Percentiles rank a stretch among this genome's conserved stretches.
These are phyloP conservation scores for Pogonocherus hispidulus DNA, from an alignment of 2,888 invertebrate genomes.

Conservation along the genomic window DNA sequence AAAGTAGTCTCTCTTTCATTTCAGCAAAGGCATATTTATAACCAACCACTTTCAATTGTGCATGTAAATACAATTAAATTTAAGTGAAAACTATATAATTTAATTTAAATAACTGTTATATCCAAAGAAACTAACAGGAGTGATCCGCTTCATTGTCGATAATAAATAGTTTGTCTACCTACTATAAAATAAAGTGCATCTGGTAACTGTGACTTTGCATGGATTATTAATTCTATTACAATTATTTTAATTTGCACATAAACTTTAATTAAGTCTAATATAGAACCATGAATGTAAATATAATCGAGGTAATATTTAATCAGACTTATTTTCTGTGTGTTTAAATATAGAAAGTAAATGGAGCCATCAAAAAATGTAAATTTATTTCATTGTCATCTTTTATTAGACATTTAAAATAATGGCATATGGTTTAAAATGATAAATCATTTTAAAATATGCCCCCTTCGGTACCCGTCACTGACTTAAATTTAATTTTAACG, in stretches of 20 bases:
- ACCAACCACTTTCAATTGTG: background rate
- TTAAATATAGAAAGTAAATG: no score
- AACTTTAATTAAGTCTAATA: background rate
- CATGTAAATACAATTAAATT: background rate
- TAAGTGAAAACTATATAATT: background rate
- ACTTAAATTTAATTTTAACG: no score
- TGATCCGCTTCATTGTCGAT: background rate
- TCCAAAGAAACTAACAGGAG: background rate
- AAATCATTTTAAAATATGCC: no score
- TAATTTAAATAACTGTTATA: conserved; percentile 1
- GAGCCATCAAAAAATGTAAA: no score
- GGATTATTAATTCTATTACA: background rate
- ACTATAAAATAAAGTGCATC: background rate
- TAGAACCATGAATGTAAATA: background rate
- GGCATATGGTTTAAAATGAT: no score
- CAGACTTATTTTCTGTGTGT: no score
- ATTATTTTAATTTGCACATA: background rate
- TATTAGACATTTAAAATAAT: no score
- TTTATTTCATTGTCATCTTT: no score
- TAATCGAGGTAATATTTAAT: background rate
- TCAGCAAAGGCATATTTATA: background rate
- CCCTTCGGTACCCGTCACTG: no score
- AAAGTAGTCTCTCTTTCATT: background rate
- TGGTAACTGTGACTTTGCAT: background rate
- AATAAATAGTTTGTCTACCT: background rate